Conservation (phyloP, 2,113 vertebrate species). For the Pao palembangensis region DNA sequence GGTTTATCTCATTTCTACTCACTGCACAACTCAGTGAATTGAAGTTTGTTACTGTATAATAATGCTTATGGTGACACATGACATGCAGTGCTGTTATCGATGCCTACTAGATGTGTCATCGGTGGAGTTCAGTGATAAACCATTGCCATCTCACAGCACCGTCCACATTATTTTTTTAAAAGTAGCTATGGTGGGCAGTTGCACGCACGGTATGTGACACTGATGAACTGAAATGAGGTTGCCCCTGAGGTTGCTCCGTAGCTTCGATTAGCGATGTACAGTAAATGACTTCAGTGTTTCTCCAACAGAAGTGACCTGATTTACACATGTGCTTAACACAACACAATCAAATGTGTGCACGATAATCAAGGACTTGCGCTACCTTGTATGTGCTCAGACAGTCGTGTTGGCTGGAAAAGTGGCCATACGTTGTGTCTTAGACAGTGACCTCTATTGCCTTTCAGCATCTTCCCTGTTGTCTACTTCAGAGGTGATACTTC, state of each 20-base stretch:
- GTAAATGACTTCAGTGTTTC: conserved; percentile 30
- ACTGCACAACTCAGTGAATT: conserved; percentile 51
- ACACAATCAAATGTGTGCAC: conserved; percentile 51
- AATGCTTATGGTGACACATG: conserved; percentile 67
- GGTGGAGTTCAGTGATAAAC: conserved; percentile 57
- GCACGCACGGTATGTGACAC: conserved; percentile 47
- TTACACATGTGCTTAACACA: conserved; percentile 57
- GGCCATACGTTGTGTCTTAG: conserved; percentile 50
- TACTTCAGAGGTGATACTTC: conserved; percentile 89
- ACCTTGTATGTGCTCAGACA: conserved; percentile 48
- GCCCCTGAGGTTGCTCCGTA: conserved; percentile 74
- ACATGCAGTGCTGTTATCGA: conserved; percentile 69
- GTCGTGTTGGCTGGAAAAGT: conserved; percentile 49
- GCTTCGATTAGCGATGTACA: conserved; percentile 38
- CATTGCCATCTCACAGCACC: conserved; percentile 53
- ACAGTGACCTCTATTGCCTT: conserved; percentile 45
- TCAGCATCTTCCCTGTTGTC: conserved; percentile 14
- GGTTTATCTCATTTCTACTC: conserved; percentile 16
- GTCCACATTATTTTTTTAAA: conserved; percentile 41
- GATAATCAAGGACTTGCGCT: conserved; percentile 48
- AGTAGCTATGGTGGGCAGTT: conserved; percentile 44
- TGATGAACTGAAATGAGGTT: conserved; percentile 51
- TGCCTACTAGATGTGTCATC: conserved; percentile 55
- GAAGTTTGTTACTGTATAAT: conserved; percentile 63
- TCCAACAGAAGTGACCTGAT: conserved; percentile 64